Evolutionary conservation across 2,888 invertebrate species (phyloP).

Genomic region (Stegophylla sp.): DNA sequence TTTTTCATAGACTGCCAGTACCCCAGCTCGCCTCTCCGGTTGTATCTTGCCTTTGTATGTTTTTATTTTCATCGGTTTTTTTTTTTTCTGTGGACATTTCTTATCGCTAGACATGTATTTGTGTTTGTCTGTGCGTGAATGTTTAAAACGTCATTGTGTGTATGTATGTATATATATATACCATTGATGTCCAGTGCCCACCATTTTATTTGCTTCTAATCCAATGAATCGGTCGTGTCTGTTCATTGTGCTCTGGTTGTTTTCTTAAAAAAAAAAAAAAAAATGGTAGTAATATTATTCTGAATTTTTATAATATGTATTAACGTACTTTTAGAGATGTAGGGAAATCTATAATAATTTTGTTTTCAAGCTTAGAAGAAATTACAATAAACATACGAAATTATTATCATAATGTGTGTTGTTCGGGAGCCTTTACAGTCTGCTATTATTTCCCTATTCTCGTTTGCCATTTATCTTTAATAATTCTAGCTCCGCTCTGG

Average conservation of each 20-base stretch:
- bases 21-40: no score
- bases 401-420: slow-evolving; percentile 3
- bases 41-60: no score
- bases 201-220: neutral
- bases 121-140: neutral
- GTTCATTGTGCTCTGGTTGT: no score
- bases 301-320: no score
- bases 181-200: no score
- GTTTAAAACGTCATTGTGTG: no score
- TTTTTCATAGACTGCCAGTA: neutral
- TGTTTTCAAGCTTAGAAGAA: neutral
- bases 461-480: neutral
- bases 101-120: neutral
- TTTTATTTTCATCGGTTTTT: neutral
- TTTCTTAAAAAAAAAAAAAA: no score
- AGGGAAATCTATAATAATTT: slow-evolving; percentile 15
- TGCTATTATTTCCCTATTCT: neutral
- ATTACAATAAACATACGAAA: slow-evolving; percentile 5
- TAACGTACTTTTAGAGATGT: neutral
- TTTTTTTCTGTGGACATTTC: neutral
- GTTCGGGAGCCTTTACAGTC: slow-evolving; percentile 5
- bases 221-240: neutral
- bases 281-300: neutral
- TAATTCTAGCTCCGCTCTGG: slow-evolving; percentile 3
- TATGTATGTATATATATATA: no score